These are phyloP conservation scores for Lethenteron camtschaticum DNA, from an alignment of 2,113 vertebrate genomes.

Conservation along the genomic window DNA sequence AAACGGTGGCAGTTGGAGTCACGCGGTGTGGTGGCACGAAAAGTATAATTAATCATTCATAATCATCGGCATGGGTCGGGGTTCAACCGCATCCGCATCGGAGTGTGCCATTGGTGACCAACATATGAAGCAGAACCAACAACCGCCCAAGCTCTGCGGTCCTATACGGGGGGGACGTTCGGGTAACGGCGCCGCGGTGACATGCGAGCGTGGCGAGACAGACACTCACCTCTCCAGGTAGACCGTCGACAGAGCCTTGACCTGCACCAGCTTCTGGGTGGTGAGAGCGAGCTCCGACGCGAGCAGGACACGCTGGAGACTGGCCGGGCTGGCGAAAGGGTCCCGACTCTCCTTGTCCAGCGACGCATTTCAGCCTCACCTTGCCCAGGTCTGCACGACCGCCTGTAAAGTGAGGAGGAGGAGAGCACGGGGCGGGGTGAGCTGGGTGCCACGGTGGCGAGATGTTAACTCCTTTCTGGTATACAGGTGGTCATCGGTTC, in stretches of 20 bases:
- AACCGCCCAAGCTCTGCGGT: neutral
- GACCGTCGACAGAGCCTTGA: conserved; percentile 45
- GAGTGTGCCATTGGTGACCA: too few species aligned
- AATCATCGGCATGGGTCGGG: too few species aligned
- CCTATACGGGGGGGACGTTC: neutral
- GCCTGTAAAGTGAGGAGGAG: conserved; percentile 18
- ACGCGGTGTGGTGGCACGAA: too few species aligned
- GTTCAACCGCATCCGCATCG: too few species aligned
- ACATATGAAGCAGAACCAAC: neutral
- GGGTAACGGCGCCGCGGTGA: too few species aligned
- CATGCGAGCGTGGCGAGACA: too few species aligned
- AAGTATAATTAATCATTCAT: too few species aligned
- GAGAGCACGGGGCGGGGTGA: neutral
- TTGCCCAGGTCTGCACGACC: conserved; percentile 35
- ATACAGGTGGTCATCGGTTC: neutral
- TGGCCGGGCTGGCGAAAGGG: conserved; percentile 60
- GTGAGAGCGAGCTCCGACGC: conserved; percentile 47
- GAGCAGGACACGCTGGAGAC: conserved; percentile 34
- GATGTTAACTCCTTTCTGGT: neutral
- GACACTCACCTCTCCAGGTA: conserved; percentile 51
- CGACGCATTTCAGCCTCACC: conserved; percentile 29
- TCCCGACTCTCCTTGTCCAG: conserved; percentile 38
- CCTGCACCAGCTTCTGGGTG: conserved; percentile 47
- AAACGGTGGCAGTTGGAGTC: neutral
- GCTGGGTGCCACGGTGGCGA: neutral